These are phyloP conservation scores for Araneus ventricosus DNA, from an alignment of 1,140 invertebrate species.

Conservation along the genomic window DNA sequence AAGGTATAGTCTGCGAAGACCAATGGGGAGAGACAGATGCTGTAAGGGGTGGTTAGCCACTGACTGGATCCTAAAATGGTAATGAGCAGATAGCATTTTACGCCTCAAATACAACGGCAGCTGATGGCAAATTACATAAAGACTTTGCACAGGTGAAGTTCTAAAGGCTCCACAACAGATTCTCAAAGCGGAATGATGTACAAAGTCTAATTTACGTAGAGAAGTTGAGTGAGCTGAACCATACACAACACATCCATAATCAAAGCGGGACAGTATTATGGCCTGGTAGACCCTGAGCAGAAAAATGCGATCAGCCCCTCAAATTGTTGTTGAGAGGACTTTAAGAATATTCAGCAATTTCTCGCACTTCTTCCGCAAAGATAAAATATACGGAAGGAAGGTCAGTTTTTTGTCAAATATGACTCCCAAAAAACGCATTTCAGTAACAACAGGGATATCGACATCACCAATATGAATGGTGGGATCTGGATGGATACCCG, in stretches of 20 bases:
- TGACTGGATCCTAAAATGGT: too few species aligned
- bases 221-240: neutral
- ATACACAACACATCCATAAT: neutral
- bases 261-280: constrained; percentile 20
- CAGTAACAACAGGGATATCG: neutral
- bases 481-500: neutral
- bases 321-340: neutral
- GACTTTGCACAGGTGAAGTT: neutral
- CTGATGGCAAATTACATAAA: too few species aligned
- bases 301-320: neutral
- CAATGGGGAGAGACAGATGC: too few species aligned
- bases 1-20: too few species aligned
- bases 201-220: neutral
- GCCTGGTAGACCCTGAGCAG: constrained; percentile 19
- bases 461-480: too few species aligned
- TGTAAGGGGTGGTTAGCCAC: too few species aligned
- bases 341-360: constrained; percentile 5
- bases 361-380: neutral
- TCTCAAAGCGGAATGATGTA: neutral
- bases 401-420: neutral
- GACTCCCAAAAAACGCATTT: neutral
- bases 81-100: too few species aligned
- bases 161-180: neutral
- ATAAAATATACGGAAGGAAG: neutral
- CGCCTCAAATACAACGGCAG: too few species aligned